Evolutionary conservation across 2,888 invertebrate genomes (phyloP), one percentile per base, ranked within the genome.

Genomic region (Chymomyza caudatula): DNA sequence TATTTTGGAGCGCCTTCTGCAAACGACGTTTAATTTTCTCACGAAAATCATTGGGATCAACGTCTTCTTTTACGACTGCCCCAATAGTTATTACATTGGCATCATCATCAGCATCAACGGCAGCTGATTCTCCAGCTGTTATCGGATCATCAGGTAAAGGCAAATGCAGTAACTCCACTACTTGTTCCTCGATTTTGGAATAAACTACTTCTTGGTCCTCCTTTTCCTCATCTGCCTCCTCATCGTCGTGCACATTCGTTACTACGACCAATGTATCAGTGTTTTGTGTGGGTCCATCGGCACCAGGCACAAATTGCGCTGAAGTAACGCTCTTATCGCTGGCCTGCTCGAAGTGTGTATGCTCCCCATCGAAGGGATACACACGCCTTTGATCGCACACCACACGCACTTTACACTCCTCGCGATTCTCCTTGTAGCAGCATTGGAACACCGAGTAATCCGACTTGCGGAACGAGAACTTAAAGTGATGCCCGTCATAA

Each of bases 1-100:
- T 89, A 59, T 87, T 88, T 44, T 89, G 75, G 11, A 90, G 69
- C 8, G 89, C 89, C 57, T 81, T 87, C 60, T 90, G 89, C 3
- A 90, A 73, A 3, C 90, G 87, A 51, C 86, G 86, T 71, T 89
- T 89, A 22, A 90, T 90, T 76, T 88, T 88, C 53, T 89, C 89
- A 2, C 89, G 88, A 53, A 90, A 88, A 71, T 88, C 89, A 61
- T 88, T 85, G 2, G 87, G 74, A 57, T 85, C 79, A 13, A 75
- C 58, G 11, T 69, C 65, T 44, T 71, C 74, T 37, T 20, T n/a
- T n/a, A n/a, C n/a, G n/a, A n/a, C n/a, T n/a, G n/a, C n/a, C n/a
- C n/a, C n/a, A n/a, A n/a, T n/a, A n/a, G n/a, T n/a, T n/a, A n/a
- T n/a, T n/a, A n/a, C n/a, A n/a, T n/a, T n/a, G n/a, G n/a, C 23